Base-by-base conservation (phyloP, 1,140 invertebrate species). In the Ostrea edulis region DNA sequence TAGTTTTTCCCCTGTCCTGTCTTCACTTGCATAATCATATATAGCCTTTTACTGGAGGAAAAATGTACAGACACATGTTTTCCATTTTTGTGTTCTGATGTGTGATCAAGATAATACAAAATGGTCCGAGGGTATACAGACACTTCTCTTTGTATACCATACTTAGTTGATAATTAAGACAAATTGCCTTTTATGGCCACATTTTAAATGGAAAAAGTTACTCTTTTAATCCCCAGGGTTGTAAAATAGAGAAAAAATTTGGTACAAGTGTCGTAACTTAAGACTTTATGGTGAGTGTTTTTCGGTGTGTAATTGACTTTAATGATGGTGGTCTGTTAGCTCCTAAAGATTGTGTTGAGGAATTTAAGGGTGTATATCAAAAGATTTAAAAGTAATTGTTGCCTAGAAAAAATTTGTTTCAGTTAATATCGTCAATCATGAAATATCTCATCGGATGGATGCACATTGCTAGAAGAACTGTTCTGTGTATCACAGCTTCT, bases 291-390 rank as follows among this genome's bases (percentile, higher is more conserved):
- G 68, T 22, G 25, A 77, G 68, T 35, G 29, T 77, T 77, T 68
- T 77, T 29, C 14, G 29, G 25, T 77, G 25, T 25, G 11, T 77
- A 77, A 77, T 77, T 77, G 68, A 77, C 68, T 77, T 77, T 77
- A 22, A 77, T 77, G 68, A 25, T 77, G 68, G 68, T 29, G 68
- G 68, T 77, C 68, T 8, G 0, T 77, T 25, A 29, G 68, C 68
- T 77, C 29, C 4, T 25, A 77, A 11, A 77, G 29, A 77, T 25
- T 29, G 12, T 62, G 58, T 62, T 0, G n/a, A 62, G 29, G 22
- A 77, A 77, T 77, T 77, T 77, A 29, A 77, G 68, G 25, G 68
- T 71, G 65, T 77, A 77, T 77, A 29, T 77, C 29, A 77, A 77
- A 25, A 77, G 68, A 77, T 77, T 77, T 77, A 77, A 12, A 77